These are phyloP conservation scores for Myrmophylax atrothorax DNA, from an alignment of 2,113 vertebrate species.

Conservation along the genomic window DNA sequence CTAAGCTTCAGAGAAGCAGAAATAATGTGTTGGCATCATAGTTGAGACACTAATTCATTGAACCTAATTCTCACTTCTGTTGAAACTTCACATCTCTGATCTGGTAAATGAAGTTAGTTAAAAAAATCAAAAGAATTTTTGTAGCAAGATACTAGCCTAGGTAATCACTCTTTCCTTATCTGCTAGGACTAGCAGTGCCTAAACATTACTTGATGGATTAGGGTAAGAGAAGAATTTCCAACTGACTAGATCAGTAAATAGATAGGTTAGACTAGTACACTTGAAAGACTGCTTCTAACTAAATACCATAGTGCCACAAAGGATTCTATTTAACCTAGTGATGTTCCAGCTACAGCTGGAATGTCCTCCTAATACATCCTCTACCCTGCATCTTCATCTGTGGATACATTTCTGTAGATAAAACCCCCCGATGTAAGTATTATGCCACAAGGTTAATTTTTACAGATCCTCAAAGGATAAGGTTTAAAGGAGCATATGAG, in stretches of 20 bases:
- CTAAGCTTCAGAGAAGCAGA: not conserved
- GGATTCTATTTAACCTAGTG: too few relatives aligned
- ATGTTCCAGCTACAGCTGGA: not conserved
- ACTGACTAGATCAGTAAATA: not conserved
- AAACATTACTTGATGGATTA: not conserved
- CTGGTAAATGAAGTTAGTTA: not conserved
- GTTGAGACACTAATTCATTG: not conserved
- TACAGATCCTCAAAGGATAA: not conserved
- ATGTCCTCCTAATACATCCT: not conserved
- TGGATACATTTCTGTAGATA: not conserved
- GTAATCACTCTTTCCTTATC: not conserved
- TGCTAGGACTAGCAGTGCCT: not conserved
- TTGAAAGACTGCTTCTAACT: not conserved
- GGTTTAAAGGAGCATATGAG: not conserved
- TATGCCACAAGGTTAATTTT: not conserved
- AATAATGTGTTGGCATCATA: not conserved
- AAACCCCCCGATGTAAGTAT: not conserved
- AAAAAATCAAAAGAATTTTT: not conserved
- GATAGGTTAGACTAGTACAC: not conserved
- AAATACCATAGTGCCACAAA: not conserved
- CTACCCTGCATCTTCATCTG: not conserved
- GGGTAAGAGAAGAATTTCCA: not conserved
- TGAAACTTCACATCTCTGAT: not conserved
- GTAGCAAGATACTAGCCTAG: not conserved
- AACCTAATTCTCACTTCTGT: not conserved